phyloP scores from a whole-genome alignment of 2,113 vertebrate genomes.

The Apodemus speciosus region DNA sequence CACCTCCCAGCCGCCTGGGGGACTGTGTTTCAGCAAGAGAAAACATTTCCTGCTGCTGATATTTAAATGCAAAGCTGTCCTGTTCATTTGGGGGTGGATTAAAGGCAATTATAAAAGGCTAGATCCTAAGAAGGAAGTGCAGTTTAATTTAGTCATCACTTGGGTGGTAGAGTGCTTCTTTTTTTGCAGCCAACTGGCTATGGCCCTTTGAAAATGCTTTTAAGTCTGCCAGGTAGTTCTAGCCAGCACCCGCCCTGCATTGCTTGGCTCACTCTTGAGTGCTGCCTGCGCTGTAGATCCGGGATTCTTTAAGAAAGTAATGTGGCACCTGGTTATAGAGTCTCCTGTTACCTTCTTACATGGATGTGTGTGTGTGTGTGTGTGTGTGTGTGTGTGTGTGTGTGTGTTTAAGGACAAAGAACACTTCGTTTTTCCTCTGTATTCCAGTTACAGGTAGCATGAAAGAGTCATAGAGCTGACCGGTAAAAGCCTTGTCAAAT shows the following conservation, averaged over 20 bases:
- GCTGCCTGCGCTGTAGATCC: neutral
- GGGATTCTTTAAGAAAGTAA: neutral
- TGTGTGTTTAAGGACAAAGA: slow-evolving; percentile 40
- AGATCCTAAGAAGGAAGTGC: slow-evolving; percentile 57
- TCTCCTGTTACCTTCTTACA: neutral
- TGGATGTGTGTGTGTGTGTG: neutral
- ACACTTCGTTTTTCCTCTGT: neutral
- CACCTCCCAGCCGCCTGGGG: neutral
- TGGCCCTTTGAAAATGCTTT: neutral
- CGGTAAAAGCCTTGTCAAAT: neutral
- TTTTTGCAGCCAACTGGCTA: slow-evolving; percentile 34
- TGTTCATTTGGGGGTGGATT: slow-evolving; percentile 58
- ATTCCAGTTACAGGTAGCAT: neutral
- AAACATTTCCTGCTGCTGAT: slow-evolving; percentile 58
- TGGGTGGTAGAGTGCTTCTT: slow-evolving; percentile 13
- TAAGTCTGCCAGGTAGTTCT: neutral
- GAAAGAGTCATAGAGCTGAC: neutral
- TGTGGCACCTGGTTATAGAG: neutral
- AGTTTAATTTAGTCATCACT: slow-evolving; percentile 58
- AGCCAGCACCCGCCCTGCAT: neutral
- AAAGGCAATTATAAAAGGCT: slow-evolving; percentile 62
- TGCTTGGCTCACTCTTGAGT: neutral
- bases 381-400: neutral
- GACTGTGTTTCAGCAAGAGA: slow-evolving; percentile 39
- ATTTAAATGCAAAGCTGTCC: slow-evolving; percentile 25